Percentiles rank a stretch among this genome's conserved stretches.
Evolutionary conservation across 2,797 vertebrate genomes (phyloP).

Genomic region (Helostoma temminkii): DNA sequence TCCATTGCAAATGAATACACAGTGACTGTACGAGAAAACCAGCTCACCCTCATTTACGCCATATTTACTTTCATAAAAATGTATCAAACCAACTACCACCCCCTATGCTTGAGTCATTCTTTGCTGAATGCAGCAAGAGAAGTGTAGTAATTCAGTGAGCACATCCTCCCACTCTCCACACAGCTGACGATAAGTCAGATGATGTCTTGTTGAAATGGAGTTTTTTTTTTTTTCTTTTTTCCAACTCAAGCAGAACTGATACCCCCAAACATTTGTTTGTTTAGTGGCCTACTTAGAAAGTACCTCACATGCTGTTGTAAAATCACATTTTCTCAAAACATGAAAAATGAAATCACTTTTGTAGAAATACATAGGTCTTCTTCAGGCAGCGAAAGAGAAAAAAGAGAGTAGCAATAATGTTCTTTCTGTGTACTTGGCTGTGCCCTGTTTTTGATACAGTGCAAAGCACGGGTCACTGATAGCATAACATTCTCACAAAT

Average conservation of each 20-base stretch:
- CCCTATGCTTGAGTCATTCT: slow-evolving; percentile 54
- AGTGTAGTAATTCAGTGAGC: slow-evolving; percentile 65
- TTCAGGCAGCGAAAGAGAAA: slow-evolving; percentile 30
- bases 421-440: slow-evolving; percentile 51
- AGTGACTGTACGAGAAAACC: slow-evolving; percentile 36
- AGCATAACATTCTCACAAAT: slow-evolving; percentile 70
- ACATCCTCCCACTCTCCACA: slow-evolving; percentile 56
- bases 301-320: slow-evolving; percentile 9
- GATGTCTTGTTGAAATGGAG: slow-evolving; percentile 60
- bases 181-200: slow-evolving; percentile 51
- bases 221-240: slow-evolving; percentile 12
- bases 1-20: slow-evolving; percentile 49
- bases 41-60: slow-evolving; percentile 55
- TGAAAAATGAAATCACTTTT: slow-evolving; percentile 25
- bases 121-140: slow-evolving; percentile 66
- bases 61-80: slow-evolving; percentile 69
- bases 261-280: slow-evolving; percentile 47
- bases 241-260: slow-evolving; percentile 46
- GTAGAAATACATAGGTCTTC: slow-evolving; percentile 23
- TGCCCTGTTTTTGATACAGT: slow-evolving; percentile 65
- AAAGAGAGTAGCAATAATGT: slow-evolving; percentile 38
- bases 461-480: slow-evolving; percentile 75
- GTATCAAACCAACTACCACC: slow-evolving; percentile 57
- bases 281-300: slow-evolving; percentile 20
- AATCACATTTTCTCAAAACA: slow-evolving; percentile 35